Conservation (phyloP, 1,140 invertebrate genomes). For the Lutraria rhynchaena region DNA sequence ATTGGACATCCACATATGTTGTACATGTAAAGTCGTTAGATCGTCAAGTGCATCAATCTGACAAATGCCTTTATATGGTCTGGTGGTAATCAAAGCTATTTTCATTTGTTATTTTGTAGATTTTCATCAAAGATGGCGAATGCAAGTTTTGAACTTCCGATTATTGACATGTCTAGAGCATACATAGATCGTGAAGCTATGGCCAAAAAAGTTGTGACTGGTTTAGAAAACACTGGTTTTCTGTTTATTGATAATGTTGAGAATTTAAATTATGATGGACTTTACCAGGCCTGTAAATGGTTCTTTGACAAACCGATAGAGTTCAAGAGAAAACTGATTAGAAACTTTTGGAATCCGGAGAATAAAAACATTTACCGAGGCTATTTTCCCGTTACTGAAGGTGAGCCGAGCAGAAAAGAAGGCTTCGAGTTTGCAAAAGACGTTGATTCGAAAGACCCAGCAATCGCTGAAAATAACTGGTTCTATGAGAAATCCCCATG, state of each 20-base stretch:
- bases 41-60: no score
- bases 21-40: no score
- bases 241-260: slow-evolving; percentile 59
- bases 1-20: no score
- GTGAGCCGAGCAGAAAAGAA: slow-evolving; percentile 52
- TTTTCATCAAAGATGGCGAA: no score
- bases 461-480: slow-evolving; percentile 34
- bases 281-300: slow-evolving; percentile 55
- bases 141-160: slow-evolving; percentile 43
- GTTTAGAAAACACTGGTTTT: slow-evolving; percentile 63
- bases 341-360: slow-evolving; percentile 59
- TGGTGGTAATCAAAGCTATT: no score
- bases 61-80: no score
- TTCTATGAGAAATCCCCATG: slow-evolving; percentile 41
- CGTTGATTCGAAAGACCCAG: not conserved
- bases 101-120: no score
- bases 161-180: slow-evolving; percentile 61
- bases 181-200: slow-evolving; percentile 25
- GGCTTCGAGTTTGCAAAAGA: slow-evolving; percentile 58
- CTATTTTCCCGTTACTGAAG: slow-evolving; percentile 55
- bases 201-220: slow-evolving; percentile 51
- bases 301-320: slow-evolving; percentile 58
- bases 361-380: slow-evolving; percentile 60
- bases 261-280: slow-evolving; percentile 49
- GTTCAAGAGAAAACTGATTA: slow-evolving; percentile 35